phyloP scores from a whole-genome alignment of 2,888 invertebrate species.

The Congeria kusceri region DNA sequence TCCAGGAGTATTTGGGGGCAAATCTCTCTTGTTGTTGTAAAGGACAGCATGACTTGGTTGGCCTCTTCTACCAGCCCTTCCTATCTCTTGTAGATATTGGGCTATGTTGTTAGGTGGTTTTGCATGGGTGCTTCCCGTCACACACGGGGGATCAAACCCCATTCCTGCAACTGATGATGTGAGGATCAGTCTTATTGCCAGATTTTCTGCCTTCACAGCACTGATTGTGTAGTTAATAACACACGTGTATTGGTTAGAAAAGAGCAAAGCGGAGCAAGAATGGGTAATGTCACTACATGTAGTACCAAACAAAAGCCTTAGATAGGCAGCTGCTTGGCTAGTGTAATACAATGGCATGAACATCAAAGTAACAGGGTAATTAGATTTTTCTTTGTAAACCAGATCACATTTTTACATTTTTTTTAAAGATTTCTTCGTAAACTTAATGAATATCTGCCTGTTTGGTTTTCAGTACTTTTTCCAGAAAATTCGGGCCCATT shows the following conservation, averaged over 20 bases:
- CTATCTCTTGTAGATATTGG: no score
- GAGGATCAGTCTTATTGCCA: conserved; percentile 29
- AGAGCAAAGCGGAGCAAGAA: conserved; percentile 19
- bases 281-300: conserved; percentile 11
- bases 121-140: no score
- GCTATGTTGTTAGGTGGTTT: no score
- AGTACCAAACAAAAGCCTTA: conserved; percentile 15
- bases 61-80: no score
- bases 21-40: no score
- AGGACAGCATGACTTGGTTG: no score
- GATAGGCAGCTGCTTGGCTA: conserved; percentile 28
- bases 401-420: conserved; percentile 18
- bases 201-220: conserved; percentile 12
- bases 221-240: conserved; percentile 27
- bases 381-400: neutral
- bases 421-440: no score
- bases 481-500: no score
- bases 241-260: conserved; percentile 31
- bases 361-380: conserved; percentile 36
- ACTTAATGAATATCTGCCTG: no score
- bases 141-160: no score
- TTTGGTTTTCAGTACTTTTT: no score
- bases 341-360: conserved; percentile 47
- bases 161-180: conserved; percentile 19
- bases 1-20: no score